phyloP scores from a whole-genome alignment of 1,140 invertebrate genomes.

The Procambarus virginalis region DNA sequence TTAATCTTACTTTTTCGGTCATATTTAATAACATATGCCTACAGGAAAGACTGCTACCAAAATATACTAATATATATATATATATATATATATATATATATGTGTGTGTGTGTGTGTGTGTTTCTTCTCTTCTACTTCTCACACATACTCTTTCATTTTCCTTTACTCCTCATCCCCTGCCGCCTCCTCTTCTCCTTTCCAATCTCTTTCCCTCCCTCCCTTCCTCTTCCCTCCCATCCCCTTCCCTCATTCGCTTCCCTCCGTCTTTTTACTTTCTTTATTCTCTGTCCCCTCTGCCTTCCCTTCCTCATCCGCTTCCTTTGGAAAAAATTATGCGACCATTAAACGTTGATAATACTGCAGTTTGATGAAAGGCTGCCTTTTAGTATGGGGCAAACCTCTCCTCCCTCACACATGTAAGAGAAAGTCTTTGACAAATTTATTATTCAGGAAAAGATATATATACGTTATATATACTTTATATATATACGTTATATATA shows the following conservation, averaged over 20 bases:
- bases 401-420: too few species aligned
- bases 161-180: neutral
- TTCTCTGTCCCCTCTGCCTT: neutral
- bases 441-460: too few species aligned
- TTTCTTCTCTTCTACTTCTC: neutral
- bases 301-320: conserved; percentile 6
- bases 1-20: too few species aligned
- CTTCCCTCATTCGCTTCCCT: neutral
- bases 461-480: too few species aligned
- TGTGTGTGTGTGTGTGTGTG: too few species aligned
- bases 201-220: neutral
- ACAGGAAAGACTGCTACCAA: too few species aligned
- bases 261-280: neutral
- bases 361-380: neutral
- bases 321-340: neutral
- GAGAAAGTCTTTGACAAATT: too few species aligned
- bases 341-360: neutral
- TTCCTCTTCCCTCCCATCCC: neutral
- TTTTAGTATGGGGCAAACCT: too few species aligned
- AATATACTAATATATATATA: too few species aligned
- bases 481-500: too few species aligned
- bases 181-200: neutral
- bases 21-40: too few species aligned
- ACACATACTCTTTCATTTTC: neutral
- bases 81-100: too few species aligned